A percentile compares a stretch with the other conserved stretches of the same genome.
Evolutionary conservation across 2,113 vertebrate species (phyloP).

Genomic region (Erythrocercus mccallii): DNA sequence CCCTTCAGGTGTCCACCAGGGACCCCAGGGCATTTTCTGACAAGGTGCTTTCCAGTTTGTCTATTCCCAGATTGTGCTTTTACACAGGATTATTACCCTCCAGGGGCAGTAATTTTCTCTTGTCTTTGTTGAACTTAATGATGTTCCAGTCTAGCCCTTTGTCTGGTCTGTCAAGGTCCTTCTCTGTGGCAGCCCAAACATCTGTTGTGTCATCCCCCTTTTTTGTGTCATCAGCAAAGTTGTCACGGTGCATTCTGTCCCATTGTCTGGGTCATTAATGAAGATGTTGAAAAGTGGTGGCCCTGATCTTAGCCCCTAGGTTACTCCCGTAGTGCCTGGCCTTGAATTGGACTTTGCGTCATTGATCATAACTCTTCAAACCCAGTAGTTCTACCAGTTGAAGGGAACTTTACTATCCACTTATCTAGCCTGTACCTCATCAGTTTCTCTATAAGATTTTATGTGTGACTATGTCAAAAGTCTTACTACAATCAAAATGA

Average conservation of each 20-base stretch:
- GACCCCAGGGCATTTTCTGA: background rate
- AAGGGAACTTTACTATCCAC: background rate
- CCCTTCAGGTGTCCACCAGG: background rate
- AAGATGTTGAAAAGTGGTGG: background rate
- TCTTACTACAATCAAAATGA: background rate
- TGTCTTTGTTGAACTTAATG: background rate
- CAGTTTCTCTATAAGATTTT: background rate
- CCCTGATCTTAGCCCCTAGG: background rate
- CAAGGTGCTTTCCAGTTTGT: background rate
- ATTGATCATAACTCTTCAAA: background rate
- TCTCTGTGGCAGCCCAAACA: background rate
- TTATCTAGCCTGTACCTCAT: background rate
- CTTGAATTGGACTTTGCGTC: background rate
- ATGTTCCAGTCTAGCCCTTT: background rate
- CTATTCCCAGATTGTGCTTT: background rate
- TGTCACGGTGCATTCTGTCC: background rate
- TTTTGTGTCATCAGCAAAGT: background rate
- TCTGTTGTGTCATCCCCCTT: background rate
- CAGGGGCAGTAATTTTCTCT: background rate
- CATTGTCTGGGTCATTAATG: background rate
- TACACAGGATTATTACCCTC: background rate
- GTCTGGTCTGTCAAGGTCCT: background rate
- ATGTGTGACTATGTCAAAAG: background rate
- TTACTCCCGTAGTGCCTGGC: background rate
- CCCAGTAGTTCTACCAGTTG: background rate